phyloP scores from a whole-genome alignment of 2,797 vertebrate genomes.

The Zenarchopterus dispar region DNA sequence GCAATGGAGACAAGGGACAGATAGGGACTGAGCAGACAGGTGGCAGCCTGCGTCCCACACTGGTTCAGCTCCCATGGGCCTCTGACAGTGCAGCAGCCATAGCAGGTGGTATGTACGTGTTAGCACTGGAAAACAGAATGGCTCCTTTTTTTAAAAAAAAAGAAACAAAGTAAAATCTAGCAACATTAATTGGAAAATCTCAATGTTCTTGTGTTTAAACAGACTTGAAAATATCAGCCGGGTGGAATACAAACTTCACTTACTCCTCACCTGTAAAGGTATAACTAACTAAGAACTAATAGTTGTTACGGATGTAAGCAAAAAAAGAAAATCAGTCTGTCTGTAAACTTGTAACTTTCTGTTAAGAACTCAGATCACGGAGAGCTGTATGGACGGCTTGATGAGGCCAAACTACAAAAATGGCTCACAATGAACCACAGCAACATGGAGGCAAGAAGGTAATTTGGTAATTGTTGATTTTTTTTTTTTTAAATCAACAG shows the following conservation, averaged over 20 bases:
- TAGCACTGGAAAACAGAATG: neutral
- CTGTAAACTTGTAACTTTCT: neutral
- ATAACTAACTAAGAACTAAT: neutral
- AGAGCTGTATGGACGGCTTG: slow-evolving; percentile 56
- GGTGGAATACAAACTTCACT: slow-evolving; percentile 75
- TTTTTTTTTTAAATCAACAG: neutral
- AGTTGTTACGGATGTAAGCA: neutral
- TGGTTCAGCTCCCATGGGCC: slow-evolving; percentile 67
- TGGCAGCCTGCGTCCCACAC: slow-evolving; percentile 75
- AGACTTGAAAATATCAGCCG: slow-evolving; percentile 76
- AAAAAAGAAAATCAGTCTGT: fast-evolving
- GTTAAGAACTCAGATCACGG: slow-evolving; percentile 23
- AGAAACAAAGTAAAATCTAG: too few species aligned
- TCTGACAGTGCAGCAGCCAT: slow-evolving; percentile 10
- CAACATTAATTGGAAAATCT: neutral
- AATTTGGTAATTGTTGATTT: neutral
- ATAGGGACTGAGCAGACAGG: slow-evolving; percentile 62
- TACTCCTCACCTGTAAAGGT: slow-evolving; percentile 64
- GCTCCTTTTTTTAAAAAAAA: neutral
- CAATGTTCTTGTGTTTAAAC: slow-evolving; percentile 21
- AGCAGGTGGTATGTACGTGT: slow-evolving; percentile 44
- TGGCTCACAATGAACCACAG: slow-evolving; percentile 50
- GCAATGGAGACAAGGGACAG: slow-evolving; percentile 78
- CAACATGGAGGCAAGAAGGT: slow-evolving; percentile 54
- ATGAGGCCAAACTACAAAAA: slow-evolving; percentile 58